Evolutionary conservation across 2,113 vertebrate species (phyloP).

Genomic region (Diadophis punctatus): DNA sequence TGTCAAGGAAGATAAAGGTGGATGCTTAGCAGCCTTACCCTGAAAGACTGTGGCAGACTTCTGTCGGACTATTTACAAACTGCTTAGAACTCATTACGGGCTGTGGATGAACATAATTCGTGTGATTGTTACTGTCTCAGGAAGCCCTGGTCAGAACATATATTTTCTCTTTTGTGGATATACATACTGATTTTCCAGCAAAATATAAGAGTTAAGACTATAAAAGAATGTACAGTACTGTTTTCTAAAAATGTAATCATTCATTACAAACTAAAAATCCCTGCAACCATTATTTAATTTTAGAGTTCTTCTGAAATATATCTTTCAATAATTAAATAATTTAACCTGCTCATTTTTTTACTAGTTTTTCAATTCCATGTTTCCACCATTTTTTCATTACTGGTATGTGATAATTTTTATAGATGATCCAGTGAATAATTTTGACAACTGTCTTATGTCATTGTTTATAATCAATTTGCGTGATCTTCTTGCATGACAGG

Average conservation of each 20-base stretch:
- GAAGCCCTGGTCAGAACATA: too few relatives aligned
- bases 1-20: too few relatives aligned
- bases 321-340: not conserved
- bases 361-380: not conserved
- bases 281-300: not conserved
- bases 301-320: not conserved
- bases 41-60: too few relatives aligned
- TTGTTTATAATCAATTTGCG: not conserved
- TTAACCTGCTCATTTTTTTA: not conserved
- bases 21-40: too few relatives aligned
- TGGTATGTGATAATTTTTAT: not conserved
- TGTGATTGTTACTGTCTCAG: too few relatives aligned
- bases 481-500: not conserved
- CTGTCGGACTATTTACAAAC: too few relatives aligned
- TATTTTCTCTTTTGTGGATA: not conserved
- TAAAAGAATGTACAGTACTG: not conserved
- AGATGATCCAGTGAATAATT: not conserved
- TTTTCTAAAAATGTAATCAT: not conserved
- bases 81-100: too few relatives aligned
- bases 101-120: too few relatives aligned
- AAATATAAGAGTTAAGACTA: not conserved
- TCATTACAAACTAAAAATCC: not conserved
- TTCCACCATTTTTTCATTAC: not conserved
- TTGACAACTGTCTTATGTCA: not conserved
- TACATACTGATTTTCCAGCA: not conserved